phyloP scores from a whole-genome alignment of 2,113 vertebrate genomes.

The Pelodiscus sinensis region DNA sequence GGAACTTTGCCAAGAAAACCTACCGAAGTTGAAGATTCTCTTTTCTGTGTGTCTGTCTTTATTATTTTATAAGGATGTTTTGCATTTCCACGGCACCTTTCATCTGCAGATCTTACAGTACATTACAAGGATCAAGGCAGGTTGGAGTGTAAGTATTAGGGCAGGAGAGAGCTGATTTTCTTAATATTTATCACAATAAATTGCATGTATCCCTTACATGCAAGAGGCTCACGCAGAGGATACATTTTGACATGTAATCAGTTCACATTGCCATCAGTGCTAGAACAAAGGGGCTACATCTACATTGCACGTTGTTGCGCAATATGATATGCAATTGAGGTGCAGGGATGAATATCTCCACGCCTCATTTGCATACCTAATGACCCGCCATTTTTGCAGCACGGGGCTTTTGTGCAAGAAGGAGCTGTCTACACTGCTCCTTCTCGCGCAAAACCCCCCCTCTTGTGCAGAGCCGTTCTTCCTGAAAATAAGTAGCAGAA shows the following conservation, averaged over 20 bases:
- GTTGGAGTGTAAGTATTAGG: not conserved
- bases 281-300: too few species aligned
- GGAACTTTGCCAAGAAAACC: not conserved
- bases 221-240: not conserved
- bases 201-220: too few species aligned
- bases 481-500: too few species aligned
- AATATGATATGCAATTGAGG: too few species aligned
- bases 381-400: too few species aligned
- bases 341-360: too few species aligned
- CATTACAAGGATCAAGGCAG: slow-evolving; percentile 21
- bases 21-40: not conserved
- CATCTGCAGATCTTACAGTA: not conserved
- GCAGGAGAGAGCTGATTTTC: slow-evolving; percentile 7
- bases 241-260: not conserved
- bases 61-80: not conserved
- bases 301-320: too few species aligned
- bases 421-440: too few species aligned
- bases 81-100: not conserved
- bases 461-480: too few species aligned
- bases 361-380: too few species aligned
- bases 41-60: not conserved
- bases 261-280: fast-evolving
- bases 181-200: not conserved
- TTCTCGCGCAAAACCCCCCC: too few species aligned
- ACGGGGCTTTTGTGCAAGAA: too few species aligned